phyloP scores from a whole-genome alignment of 2,888 invertebrate genomes.

The Aphidius colemani region DNA sequence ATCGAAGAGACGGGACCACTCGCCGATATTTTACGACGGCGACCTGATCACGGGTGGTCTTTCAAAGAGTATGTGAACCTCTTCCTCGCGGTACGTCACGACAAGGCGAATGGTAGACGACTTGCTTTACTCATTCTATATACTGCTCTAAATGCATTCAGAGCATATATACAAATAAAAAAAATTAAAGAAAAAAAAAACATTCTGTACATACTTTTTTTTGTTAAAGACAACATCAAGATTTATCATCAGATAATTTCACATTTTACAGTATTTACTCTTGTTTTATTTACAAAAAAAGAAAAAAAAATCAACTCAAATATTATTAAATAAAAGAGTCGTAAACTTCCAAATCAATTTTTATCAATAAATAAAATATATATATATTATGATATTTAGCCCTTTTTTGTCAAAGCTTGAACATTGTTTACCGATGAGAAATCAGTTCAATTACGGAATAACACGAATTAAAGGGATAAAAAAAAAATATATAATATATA shows the following conservation, averaged over 20 bases:
- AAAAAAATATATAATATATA: conserved; percentile 19
- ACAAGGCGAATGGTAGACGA: conserved; percentile 14
- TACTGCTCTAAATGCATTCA: conserved; percentile 16
- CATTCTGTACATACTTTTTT: too few relatives aligned
- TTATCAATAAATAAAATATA: background rate
- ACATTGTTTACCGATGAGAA: too few relatives aligned
- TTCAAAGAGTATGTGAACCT: conserved; percentile 12
- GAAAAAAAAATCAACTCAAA: too few relatives aligned
- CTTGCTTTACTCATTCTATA: conserved; percentile 14
- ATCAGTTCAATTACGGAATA: too few relatives aligned
- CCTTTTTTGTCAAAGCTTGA: background rate
- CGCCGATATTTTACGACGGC: conserved; percentile 38
- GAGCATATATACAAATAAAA: conserved; percentile 7
- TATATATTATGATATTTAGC: background rate
- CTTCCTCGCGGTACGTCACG: conserved; percentile 37
- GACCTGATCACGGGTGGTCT: conserved; percentile 36
- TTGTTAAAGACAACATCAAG: too few relatives aligned
- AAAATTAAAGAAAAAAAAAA: too few relatives aligned
- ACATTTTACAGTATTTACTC: too few relatives aligned
- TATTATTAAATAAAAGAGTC: too few relatives aligned
- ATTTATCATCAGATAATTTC: too few relatives aligned
- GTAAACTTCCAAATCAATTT: background rate
- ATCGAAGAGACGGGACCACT: conserved; percentile 32
- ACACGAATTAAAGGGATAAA: too few relatives aligned
- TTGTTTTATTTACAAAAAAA: too few relatives aligned